A percentile compares a stretch with the other conserved stretches of the same genome.
These are phyloP conservation scores for Poeciliopsis paucimaculata DNA, from an alignment of 2,797 vertebrate genomes.

Conservation along the genomic window DNA sequence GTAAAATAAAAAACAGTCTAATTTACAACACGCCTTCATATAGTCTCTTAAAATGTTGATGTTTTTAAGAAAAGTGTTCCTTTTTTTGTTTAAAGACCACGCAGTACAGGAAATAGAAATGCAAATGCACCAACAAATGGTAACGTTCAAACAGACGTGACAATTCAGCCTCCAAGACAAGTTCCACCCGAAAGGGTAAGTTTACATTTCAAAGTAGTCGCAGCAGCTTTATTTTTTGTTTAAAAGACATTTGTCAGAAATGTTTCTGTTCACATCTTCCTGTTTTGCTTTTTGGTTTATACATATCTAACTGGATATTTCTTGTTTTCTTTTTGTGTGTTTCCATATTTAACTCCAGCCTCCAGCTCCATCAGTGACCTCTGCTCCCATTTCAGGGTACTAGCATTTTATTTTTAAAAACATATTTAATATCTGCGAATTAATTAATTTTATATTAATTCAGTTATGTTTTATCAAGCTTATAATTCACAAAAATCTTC, in stretches of 20 bases:
- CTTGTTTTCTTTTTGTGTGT: neutral
- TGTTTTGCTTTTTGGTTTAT: slow-evolving; percentile 1
- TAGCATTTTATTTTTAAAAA: slow-evolving; percentile 1
- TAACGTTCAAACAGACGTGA: slow-evolving; percentile 14
- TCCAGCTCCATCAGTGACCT: slow-evolving; percentile 23
- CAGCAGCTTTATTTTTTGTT: slow-evolving; percentile 1
- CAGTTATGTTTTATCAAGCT: neutral
- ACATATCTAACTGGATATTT: neutral
- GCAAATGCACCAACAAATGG: slow-evolving; percentile 19
- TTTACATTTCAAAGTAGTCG: slow-evolving; percentile 6
- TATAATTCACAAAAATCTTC: neutral
- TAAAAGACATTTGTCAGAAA: neutral
- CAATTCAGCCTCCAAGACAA: slow-evolving; percentile 23
- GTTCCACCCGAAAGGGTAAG: slow-evolving; percentile 51
- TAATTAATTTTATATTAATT: neutral
- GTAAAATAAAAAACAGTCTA: slow-evolving; percentile 38
- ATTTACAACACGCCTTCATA: neutral
- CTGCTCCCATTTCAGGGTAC: slow-evolving; percentile 62
- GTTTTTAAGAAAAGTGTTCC: neutral
- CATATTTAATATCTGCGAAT: neutral
- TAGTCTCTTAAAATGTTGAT: neutral
- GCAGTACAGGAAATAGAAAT: slow-evolving; percentile 24
- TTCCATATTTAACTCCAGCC: slow-evolving; percentile 51
- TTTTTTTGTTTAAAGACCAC: slow-evolving; percentile 63
- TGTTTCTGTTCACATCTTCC: neutral